Evolutionary conservation across 2,797 vertebrate genomes (phyloP), one percentile per base, ranked within the genome.

Genomic region (Notamacropus eugenii): DNA sequence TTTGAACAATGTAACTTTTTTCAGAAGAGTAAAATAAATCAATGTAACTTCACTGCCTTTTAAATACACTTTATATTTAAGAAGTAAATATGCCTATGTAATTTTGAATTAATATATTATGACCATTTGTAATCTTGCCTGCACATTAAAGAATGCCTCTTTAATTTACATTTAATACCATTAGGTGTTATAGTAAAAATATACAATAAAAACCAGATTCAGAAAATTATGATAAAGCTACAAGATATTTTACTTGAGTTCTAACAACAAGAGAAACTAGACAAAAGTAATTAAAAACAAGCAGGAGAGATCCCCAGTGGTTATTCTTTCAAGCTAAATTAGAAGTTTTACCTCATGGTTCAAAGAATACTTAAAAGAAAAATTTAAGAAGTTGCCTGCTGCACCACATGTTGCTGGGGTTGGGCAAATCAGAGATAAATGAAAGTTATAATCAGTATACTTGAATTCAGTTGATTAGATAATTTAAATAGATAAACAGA

Each of bases 271-370:
- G 28, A 95, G 92, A 94, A 97, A 94, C 90, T 90, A 92, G 91
- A 90, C 54, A 55, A 74, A 0, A 22, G 27, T 58, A 74, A 40
- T 95, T 93, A 95, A 98, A 94, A 96, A 54, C 12, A 95, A 95
- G 93, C 14, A 95, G 98, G 95, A 58, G 90, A 96, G 28, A 92
- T 93, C 55, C 29, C 52, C 93, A 97, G 98, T 55, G 46, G 93
- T 56, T 55, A 29, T 5, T 93, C 95, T 93, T 93, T 97, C 1
- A 92, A 55, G 92, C 16, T n/a, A 57, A 94, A 96, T 34, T 97
- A 95, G 67, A 28, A 93, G 54, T 96, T 97, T 97, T 82, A 96
- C 34, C n/a, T 46, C 55, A 96, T 31, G 22, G 96, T 91, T 57
- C 95, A 34, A 55, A 46, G 52, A 67, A 22, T 91, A 90, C 92